Evolutionary conservation across 1,140 invertebrate species (phyloP), one percentile per base, ranked within the genome.

Genomic region (Vanessa atalanta): DNA sequence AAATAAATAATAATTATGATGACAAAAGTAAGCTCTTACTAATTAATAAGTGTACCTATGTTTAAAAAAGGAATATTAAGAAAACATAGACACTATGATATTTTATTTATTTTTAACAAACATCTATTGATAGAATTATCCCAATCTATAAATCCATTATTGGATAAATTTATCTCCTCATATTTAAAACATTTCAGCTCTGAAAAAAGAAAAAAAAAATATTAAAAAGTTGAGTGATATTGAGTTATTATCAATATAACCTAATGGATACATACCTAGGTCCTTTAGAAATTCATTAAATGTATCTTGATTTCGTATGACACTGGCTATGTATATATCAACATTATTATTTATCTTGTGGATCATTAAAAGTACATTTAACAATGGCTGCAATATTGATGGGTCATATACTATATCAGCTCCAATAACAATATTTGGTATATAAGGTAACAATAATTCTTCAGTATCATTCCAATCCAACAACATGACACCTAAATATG

Each of bases 321-420:
- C 73, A 78, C 85, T 88, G 47, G 86, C 85, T 70, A 92, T 89
- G 55, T 87, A 91, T n/a, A 89, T 78, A 65, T 86, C 76, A 31
- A 90, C 31, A 43, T 80, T 8, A 26, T 75, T 80, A 81, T 92
- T 92, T 76, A 67, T 85, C 7, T 71, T 72, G 26, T 81, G 84
- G 61, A 90, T 88, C 43, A 48, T 75, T 71, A 81, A 16, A 2
- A 92, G 63, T 20, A 90, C 84, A 81, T 86, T 87, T 65, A 83
- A 84, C 16, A 92, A 73, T 55, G 88, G 80, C 65, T 83, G 14
- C 60, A 92, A 76, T 81, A 90, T 87, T 60, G 82, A 84, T 16
- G 89, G 89, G 74, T 92, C 90, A 85, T 90, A 91, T 12, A 91
- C 83, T 72, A 92, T 91, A 80, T 92, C 90, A 55, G 89, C 82